These are phyloP conservation scores for Hyphantria cunea DNA, from an alignment of 1,140 invertebrate species.

Conservation along the genomic window DNA sequence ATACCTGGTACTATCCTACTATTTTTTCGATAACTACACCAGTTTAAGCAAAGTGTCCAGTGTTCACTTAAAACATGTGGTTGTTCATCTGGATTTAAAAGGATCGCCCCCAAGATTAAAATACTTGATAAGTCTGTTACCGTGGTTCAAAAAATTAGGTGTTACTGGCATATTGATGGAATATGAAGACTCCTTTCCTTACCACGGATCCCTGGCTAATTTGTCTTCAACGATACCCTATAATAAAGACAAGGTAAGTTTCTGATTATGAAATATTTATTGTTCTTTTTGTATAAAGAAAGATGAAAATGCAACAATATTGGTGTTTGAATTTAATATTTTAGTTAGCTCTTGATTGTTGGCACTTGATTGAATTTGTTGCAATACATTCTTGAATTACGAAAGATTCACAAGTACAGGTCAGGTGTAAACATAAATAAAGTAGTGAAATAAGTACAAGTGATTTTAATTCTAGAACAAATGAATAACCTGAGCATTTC, in stretches of 20 bases:
- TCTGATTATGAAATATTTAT: background rate
- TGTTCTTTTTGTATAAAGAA: background rate
- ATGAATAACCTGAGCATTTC: no score
- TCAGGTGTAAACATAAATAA: no score
- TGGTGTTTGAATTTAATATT: no score
- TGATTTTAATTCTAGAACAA: no score
- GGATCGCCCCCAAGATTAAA: constrained; percentile 91
- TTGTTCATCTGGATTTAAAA: constrained; percentile 95
- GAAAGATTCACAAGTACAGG: no score
- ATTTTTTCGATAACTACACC: background rate
- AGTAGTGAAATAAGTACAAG: no score
- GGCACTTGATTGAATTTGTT: no score
- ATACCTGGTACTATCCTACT: background rate
- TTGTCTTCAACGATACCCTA: constrained; percentile 91
- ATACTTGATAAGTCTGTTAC: constrained; percentile 87
- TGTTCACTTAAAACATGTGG: constrained; percentile 42
- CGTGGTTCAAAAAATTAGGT: constrained; percentile 88
- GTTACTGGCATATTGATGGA: constrained; percentile 95
- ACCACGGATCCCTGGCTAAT: constrained; percentile 85
- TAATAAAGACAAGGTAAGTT: constrained; percentile 84
- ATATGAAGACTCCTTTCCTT: constrained; percentile 99
- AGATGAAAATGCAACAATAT: no score
- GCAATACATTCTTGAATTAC: no score
- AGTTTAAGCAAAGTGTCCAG: background rate
- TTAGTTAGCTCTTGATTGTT: no score